Evolutionary conservation across 1,140 invertebrate genomes (phyloP).

Genomic region (Eumaeus atala): DNA sequence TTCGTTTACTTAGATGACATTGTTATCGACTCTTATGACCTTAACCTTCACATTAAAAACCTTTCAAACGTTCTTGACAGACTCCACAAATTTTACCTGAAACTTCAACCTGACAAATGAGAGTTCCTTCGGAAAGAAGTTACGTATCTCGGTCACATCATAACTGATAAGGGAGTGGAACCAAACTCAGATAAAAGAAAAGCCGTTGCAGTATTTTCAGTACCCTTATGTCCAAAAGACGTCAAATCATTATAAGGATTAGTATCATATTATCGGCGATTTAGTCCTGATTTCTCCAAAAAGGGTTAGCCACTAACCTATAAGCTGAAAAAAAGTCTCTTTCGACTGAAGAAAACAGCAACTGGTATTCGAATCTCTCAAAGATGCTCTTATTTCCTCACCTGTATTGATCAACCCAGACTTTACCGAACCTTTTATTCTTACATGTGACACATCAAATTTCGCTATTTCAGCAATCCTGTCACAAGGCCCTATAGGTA

Average conservation of each 20-base stretch:
- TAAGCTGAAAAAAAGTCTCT: conserved; percentile 26
- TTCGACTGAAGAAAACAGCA: conserved; percentile 28
- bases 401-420: too few species aligned
- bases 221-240: too few species aligned
- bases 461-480: conserved; percentile 51
- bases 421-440: too few species aligned
- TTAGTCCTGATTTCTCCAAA: conserved; percentile 44
- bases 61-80: conserved; percentile 39
- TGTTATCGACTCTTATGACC: conserved; percentile 40
- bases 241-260: too few species aligned
- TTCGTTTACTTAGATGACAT: conserved; percentile 69
- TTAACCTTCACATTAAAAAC: conserved; percentile 49
- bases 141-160: conserved; percentile 45
- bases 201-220: too few species aligned
- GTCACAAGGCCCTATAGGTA: conserved; percentile 33
- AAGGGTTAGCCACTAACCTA: conserved; percentile 33
- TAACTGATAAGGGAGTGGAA: conserved; percentile 36
- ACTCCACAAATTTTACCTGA: conserved; percentile 42
- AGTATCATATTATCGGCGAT: conserved; percentile 46
- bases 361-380: conserved; percentile 33
- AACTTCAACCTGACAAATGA: conserved; percentile 44
- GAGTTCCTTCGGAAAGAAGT: too few species aligned
- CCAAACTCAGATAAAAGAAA: too few species aligned
- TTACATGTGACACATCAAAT: too few species aligned
- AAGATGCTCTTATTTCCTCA: too few species aligned